Evolutionary conservation across 2,888 invertebrate genomes (phyloP), one percentile per base, ranked within the genome.

Genomic region (Pseudoips prasinana): DNA sequence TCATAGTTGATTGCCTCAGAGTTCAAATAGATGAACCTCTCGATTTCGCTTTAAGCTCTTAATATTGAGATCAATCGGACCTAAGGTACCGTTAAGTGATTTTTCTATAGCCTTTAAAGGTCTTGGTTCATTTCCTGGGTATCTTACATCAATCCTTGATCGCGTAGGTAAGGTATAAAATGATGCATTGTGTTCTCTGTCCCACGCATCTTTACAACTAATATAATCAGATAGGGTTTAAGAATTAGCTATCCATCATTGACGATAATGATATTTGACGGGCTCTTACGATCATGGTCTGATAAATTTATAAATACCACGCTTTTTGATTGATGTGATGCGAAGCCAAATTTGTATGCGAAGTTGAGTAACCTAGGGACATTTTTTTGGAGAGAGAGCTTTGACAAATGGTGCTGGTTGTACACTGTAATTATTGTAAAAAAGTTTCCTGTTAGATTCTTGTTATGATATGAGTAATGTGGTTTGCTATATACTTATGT

Each of bases 241-340:
- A 65, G 68, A 73, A 83, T 83, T 82, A 81, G 73, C 80, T 70
- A 87, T 86, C 86, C 77, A 86, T 86, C 87, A 86, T 78, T 68
- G 69, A 74, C 69, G 81, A 82, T 84, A 86, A 83, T 84, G 71
- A 79, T 74, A 81, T 81, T 81, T 81, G 85, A 85, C 82, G 73
- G 67, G 64, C 69, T 72, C 70, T 79, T 79, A 74, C 60, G 80
- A 80, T 81, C 64, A 58, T 69, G 60, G 63, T 53, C 51, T 58
- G 82, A 83, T 83, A 82, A 73, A 62, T 59, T 63, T 57, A 63
- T 70, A 70, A 72, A 71, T 73, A 71, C 60, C 59, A 54, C 47
- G 22, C 48, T 31, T 53, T n/a, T 56, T 57, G 58, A 54, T 57
- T 54, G 57, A 57, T 57, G 46, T 26, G 46, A 42, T 45, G 31